Conservation (phyloP, 1,140 invertebrate genomes). For the Pentalonia nigronervosa region DNA sequence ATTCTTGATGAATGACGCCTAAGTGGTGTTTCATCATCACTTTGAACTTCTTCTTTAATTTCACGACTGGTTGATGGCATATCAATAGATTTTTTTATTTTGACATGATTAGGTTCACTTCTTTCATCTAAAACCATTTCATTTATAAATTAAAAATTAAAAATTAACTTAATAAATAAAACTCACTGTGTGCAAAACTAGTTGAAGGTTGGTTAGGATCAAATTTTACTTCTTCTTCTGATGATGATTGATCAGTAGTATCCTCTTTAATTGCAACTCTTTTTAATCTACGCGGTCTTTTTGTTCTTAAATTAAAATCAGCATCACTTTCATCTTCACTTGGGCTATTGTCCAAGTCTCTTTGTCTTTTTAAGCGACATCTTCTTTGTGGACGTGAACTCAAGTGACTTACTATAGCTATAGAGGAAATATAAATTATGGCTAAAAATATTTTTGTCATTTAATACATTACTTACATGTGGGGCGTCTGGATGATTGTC, state of each 20-base stretch:
- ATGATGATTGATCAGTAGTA: slow-evolving; percentile 35
- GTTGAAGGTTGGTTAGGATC: slow-evolving; percentile 56
- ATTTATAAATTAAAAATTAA: neutral
- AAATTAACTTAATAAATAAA: neutral
- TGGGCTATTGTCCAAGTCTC: slow-evolving; percentile 18
- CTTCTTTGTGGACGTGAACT: slow-evolving; percentile 54
- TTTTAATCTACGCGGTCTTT: slow-evolving; percentile 11
- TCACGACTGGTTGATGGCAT: slow-evolving; percentile 40
- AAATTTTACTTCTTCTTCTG: slow-evolving; percentile 51
- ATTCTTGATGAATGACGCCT: slow-evolving; percentile 49
- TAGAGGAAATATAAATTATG: neutral
- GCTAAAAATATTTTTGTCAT: neutral
- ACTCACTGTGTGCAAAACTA: slow-evolving; percentile 56
- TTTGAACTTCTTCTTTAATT: slow-evolving; percentile 36
- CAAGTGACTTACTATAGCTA: slow-evolving; percentile 40
- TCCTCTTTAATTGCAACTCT: slow-evolving; percentile 24
- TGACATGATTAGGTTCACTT: slow-evolving; percentile 10
- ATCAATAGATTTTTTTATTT: slow-evolving; percentile 13
- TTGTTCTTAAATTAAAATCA: slow-evolving; percentile 41
- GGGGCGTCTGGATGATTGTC: neutral
- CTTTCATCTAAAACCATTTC: slow-evolving; percentile 42
- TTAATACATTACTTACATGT: slow-evolving; percentile 27
- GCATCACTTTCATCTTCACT: slow-evolving; percentile 47
- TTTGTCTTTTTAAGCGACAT: slow-evolving; percentile 45
- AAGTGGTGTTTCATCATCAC: slow-evolving; percentile 45